Base-by-base conservation (phyloP, 2,113 vertebrate genomes). In the Capreolus pygargus region DNA sequence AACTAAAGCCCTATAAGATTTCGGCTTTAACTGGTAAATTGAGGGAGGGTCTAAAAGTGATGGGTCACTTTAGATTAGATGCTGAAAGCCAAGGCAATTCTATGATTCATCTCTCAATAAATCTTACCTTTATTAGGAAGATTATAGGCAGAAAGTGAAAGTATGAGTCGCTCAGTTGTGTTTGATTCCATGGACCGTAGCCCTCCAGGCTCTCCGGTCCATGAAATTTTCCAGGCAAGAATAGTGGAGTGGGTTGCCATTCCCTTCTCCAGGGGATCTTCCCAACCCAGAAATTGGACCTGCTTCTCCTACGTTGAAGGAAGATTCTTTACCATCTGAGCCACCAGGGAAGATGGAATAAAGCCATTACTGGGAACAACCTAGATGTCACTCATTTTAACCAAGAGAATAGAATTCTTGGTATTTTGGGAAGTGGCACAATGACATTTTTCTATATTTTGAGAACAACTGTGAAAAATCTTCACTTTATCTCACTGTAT, bases 381-480 rank as follows among this genome's bases (percentile, higher is more conserved):
- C 13, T 83, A 33, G n/a, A 54, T 33, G 45, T 67, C 58, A 83
- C 47, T 92, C 57, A 55, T 92, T 67, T 83, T 67, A 92, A 50
- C n/a, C 47, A 43, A 92, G n/a, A 55, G n/a, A 83, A 60, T 55
- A 19, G 47, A 30, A 36, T 54, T n/a, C 21, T 39, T 83, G 45
- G 36, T 25, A 43, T 67, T 67, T 83, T 30, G 11, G 5, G 47
- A 15, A 12, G 43, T 83, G 58, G n/a, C 17, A 83, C 25, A 11
- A 4, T 92, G 58, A 83, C 50, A 28, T n/a, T 81, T n/a, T 43
- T 67, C 47, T 92, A 14, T 83, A 67, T 17, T 55, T 83, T 67
- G 78, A 92, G 39, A 83, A 64, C 19, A 52, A 30, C 14, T 5
- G 36, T 83, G 25, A 54, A 54, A 39, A 54, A 50, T 28, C 58